Evolutionary conservation across 1,140 invertebrate genomes (phyloP).

Genomic region (Drosophila triauraria): DNA sequence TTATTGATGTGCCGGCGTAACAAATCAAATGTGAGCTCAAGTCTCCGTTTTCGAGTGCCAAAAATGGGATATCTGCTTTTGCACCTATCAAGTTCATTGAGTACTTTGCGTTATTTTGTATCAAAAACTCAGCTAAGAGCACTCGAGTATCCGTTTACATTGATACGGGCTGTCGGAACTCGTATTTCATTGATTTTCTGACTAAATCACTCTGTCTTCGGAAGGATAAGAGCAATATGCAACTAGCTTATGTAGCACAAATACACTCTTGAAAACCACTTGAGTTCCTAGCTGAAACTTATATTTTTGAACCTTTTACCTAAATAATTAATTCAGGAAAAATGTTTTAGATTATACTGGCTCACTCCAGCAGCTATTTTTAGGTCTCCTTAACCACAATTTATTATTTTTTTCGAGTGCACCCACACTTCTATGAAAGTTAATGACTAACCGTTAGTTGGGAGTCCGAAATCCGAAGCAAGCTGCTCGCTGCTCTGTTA

Average conservation of each 20-base stretch:
- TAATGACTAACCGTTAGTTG: conserved; percentile 72
- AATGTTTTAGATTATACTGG: not conserved
- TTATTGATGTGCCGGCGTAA: conserved; percentile 35
- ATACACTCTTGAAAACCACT: not conserved
- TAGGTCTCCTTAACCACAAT: not conserved
- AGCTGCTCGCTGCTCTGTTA: conserved; percentile 72
- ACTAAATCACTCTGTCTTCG: conserved; percentile 15
- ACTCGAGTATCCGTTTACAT: conserved; percentile 42
- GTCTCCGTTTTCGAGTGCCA: conserved; percentile 1
- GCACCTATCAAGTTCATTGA: conserved; percentile 11
- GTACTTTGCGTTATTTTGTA: conserved; percentile 11
- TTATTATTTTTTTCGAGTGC: conserved; percentile 25
- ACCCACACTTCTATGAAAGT: conserved; percentile 44
- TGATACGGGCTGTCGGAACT: not conserved
- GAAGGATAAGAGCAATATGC: conserved; percentile 24
- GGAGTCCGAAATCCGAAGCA: conserved; percentile 58
- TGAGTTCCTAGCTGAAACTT: not conserved
- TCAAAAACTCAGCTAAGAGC: conserved; percentile 30
- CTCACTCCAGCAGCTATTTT: not conserved
- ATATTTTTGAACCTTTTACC: not conserved
- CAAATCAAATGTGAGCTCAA: conserved; percentile 25
- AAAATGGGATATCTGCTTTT: conserved; percentile 17
- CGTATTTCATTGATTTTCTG: conserved; percentile 63
- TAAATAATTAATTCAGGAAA: too few relatives aligned
- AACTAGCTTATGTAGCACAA: conserved; percentile 4